Base-by-base conservation (phyloP, 1,140 invertebrate species). In the Panagrolaimus sp. region DNA sequence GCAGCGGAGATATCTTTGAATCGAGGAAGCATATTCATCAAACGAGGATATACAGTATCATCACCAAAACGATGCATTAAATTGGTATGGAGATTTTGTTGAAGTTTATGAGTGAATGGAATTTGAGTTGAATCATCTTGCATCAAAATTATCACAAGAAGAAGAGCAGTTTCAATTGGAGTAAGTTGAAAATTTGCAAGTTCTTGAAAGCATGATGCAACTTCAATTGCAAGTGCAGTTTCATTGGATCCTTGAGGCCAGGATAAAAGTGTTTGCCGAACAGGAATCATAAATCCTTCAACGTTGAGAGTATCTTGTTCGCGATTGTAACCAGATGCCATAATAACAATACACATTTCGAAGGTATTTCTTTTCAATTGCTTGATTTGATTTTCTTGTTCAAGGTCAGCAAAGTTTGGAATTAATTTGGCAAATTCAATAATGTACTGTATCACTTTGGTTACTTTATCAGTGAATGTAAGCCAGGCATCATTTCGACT, bases 401-500 rank as follows among this genome's bases (percentile, higher is more conserved):
- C 43, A 17, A 77, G 15, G 21, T 45, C 46, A 10, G 64, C 21
- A 43, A 77, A 77, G 7, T 28, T 62, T 43, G 63, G 47, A 15
- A 78, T 68, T 10, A 28, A 21, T 45, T 77, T 77, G 21, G 75
- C 75, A 24, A 79, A 77, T 65, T 77, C 75, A 55, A 77, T 77
- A n/a, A 77, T 76, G 38, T 47, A 79, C 62, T 70, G 66, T 43
- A 78, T 79, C 8, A 77, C 69, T 64, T 72, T 68, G 12, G 77
- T 77, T 21, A 77, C 24, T 43, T 79, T 68, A 45, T 77, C 55
- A 24, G 75, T 73, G 43, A 68, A 77, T 38, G 67, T 79, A 10
- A 63, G 15, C 75, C 75, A 77, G 6, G 73, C 77, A 12, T 67
- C 45, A n/a, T 47, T 64, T 48, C 72, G 77, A 43, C 68, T 62